Evolutionary conservation across 30 jellyfish, hydroid and myxozoan species (phyloP).

Genomic region (Pelagia noctiluca): DNA sequence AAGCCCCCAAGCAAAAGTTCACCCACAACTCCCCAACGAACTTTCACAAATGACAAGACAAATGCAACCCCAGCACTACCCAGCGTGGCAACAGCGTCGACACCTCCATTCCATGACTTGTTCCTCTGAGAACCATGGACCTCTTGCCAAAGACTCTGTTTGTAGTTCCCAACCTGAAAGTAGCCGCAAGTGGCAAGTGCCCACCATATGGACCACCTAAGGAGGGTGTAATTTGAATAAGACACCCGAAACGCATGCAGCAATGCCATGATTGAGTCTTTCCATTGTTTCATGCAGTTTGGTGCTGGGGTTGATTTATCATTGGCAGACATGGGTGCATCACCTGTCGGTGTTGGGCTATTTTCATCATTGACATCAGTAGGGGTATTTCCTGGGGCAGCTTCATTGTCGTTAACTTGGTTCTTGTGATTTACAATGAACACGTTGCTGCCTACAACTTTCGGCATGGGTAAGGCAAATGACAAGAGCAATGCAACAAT

Average conservation of each 20-base stretch:
- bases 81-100: slow-evolving; percentile 88
- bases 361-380: background rate
- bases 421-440: slow-evolving; percentile 2
- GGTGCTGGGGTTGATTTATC: too few species aligned
- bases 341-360: too few species aligned
- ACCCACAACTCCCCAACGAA: slow-evolving; percentile 67
- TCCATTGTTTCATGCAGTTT: slow-evolving; percentile 23
- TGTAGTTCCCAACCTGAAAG: slow-evolving; percentile 84
- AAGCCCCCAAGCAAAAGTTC: slow-evolving; percentile 78
- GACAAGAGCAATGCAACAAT: slow-evolving; percentile 69
- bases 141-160: slow-evolving; percentile 87
- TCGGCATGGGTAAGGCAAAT: slow-evolving; percentile 85
- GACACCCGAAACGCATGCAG: slow-evolving; percentile 67
- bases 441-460: slow-evolving; percentile 39
- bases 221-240: slow-evolving; percentile 54
- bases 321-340: too few species aligned
- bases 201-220: slow-evolving; percentile 93
- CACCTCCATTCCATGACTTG: slow-evolving; percentile 85
- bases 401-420: background rate
- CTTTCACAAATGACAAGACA: slow-evolving; percentile 57
- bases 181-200: slow-evolving; percentile 96
- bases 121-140: slow-evolving; percentile 54
- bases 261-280: slow-evolving; percentile 8
- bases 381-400: background rate
- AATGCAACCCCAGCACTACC: slow-evolving; percentile 75